A percentile compares a stretch with the other conserved stretches of the same genome.
Evolutionary conservation across 2,113 vertebrate genomes (phyloP).

Genomic region (Pipa parva): DNA sequence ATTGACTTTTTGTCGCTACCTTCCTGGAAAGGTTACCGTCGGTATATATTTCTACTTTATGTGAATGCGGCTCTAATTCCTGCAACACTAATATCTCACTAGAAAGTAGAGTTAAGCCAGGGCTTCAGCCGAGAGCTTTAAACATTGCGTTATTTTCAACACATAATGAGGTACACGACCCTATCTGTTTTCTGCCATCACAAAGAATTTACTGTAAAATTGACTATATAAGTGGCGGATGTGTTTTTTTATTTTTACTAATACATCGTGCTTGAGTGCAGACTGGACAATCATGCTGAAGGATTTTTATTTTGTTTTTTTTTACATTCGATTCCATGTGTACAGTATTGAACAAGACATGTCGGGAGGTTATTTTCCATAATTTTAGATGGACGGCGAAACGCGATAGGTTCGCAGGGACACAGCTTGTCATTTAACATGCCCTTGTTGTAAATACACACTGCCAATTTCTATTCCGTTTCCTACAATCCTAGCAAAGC

Average conservation of each 20-base stretch:
- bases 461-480: conserved; percentile 26
- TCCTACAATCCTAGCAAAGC: conserved; percentile 11
- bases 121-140: conserved; percentile 8
- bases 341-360: background rate
- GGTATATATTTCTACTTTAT: conserved; percentile 26
- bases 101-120: conserved; percentile 7
- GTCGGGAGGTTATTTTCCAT: background rate
- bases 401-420: background rate
- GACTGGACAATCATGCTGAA: too few species aligned
- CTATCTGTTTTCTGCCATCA: conserved; percentile 30
- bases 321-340: background rate
- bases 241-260: background rate
- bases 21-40: conserved; percentile 22
- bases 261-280: background rate
- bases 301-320: background rate
- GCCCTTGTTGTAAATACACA: conserved; percentile 28
- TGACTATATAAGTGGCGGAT: conserved; percentile 31
- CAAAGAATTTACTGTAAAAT: conserved; percentile 37
- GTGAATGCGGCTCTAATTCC: conserved; percentile 26
- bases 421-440: conserved; percentile 7
- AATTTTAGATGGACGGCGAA: background rate
- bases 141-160: conserved; percentile 28
- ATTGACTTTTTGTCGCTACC: conserved; percentile 32
- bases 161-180: conserved; percentile 39
- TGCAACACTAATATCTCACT: conserved; percentile 18